A percentile compares a stretch with the other conserved stretches of the same genome.
These are phyloP conservation scores for Epizoanthus illoricatus DNA, from an alignment of 92 coral and sea anemone genomes.

Conservation along the genomic window DNA sequence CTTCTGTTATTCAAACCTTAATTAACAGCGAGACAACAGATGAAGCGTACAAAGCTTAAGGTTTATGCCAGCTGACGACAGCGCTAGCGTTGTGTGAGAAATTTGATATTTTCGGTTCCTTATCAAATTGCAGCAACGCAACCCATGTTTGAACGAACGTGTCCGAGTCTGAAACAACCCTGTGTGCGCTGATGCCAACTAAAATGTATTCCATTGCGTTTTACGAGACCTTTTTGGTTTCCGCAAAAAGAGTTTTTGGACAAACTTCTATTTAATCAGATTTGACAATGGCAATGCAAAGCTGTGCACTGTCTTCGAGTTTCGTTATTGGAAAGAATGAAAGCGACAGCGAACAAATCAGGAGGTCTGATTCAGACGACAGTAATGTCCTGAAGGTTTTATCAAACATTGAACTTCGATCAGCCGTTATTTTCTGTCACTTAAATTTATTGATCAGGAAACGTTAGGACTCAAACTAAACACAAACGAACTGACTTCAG, in stretches of 20 bases:
- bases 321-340: neutral
- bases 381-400: neutral
- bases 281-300: conserved; percentile 18
- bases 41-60: conserved; percentile 23
- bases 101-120: neutral
- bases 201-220: neutral
- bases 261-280: neutral
- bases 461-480: too few species aligned
- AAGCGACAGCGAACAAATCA: conserved; percentile 6
- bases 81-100: conserved; percentile 8
- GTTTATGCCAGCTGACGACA: neutral
- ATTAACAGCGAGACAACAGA: conserved; percentile 14
- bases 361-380: neutral
- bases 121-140: conserved; percentile 16
- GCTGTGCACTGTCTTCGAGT: neutral
- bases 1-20: neutral
- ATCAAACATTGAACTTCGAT: neutral
- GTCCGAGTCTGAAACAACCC: neutral
- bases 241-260: too few species aligned
- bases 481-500: neutral
- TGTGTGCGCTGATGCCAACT: neutral
- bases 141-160: neutral
- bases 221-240: neutral
- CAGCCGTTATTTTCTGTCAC: neutral
- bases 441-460: neutral